Conservation (phyloP, 1,140 invertebrate species). For the Hylyphantes graminicola region DNA sequence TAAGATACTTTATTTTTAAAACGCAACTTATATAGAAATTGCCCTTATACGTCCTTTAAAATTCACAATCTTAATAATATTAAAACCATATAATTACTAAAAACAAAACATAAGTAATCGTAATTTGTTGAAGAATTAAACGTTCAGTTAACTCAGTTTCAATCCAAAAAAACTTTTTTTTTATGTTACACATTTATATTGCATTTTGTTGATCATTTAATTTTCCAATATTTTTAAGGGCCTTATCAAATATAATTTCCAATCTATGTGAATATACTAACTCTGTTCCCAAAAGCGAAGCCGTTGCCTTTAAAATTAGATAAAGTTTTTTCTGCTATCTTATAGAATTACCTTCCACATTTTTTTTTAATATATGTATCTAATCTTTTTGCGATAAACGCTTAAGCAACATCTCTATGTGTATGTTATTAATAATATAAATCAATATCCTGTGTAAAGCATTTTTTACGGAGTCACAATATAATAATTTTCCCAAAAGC, state of each 20-base stretch:
- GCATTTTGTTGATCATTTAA: not conserved
- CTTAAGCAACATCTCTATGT: slow-evolving; percentile 4
- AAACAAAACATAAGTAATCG: no score
- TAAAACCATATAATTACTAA: no score
- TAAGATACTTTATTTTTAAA: no score
- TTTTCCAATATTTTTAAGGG: slow-evolving; percentile 11
- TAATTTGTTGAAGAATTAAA: no score
- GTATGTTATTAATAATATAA: not conserved
- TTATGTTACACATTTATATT: not conserved
- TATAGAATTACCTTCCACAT: not conserved
- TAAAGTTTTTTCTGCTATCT: not conserved
- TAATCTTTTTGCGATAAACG: slow-evolving; percentile 26
- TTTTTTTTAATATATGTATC: slow-evolving; percentile 22
- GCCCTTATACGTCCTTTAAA: no score
- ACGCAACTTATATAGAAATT: no score
- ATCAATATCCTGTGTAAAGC: no score
- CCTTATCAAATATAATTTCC: not conserved
- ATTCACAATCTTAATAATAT: no score
- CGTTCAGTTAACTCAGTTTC: no score
- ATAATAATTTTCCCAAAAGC: no score
- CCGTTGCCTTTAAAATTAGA: slow-evolving; percentile 14
- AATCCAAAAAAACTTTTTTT: no score
- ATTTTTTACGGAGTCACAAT: no score
- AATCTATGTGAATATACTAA: slow-evolving; percentile 13
- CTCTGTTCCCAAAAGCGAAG: not conserved